Percentiles rank a stretch among this genome's conserved stretches.
Evolutionary conservation across 2,113 vertebrate species (phyloP).

Genomic region (Alligator sinensis): DNA sequence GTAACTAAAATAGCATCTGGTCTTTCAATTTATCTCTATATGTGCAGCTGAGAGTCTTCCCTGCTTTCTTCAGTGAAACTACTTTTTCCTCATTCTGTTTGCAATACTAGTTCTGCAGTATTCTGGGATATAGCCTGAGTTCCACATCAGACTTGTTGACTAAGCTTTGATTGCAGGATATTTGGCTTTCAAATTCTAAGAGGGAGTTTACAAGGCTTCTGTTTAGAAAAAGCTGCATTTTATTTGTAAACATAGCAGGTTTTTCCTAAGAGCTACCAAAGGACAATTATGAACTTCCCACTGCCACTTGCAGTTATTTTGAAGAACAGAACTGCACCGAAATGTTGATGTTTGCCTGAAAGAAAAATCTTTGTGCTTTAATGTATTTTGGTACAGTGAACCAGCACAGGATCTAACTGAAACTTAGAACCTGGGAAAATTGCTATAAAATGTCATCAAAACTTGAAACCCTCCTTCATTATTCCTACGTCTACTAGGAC

Average conservation of each 20-base stretch:
- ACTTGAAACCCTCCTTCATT: not conserved
- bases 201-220: not conserved
- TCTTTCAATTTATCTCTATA: not conserved
- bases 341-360: not conserved
- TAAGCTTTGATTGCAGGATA: not conserved
- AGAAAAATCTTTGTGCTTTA: not conserved
- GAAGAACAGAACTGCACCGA: not conserved
- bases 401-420: not conserved
- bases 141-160: not conserved
- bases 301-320: slow-evolving; percentile 43
- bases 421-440: not conserved
- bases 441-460: not conserved
- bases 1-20: not conserved
- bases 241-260: slow-evolving; percentile 54
- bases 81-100: not conserved
- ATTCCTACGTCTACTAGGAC: not conserved
- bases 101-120: not conserved
- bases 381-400: not conserved
- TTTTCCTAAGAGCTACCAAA: slow-evolving; percentile 43
- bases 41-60: rapidly evolving
- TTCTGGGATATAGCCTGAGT: not conserved
- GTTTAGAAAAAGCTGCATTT: slow-evolving; percentile 8
- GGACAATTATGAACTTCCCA: not conserved
- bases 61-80: not conserved
- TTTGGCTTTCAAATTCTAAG: not conserved